Conservation (phyloP, 2,888 invertebrate genomes). For the Platerodrilus igneus region DNA sequence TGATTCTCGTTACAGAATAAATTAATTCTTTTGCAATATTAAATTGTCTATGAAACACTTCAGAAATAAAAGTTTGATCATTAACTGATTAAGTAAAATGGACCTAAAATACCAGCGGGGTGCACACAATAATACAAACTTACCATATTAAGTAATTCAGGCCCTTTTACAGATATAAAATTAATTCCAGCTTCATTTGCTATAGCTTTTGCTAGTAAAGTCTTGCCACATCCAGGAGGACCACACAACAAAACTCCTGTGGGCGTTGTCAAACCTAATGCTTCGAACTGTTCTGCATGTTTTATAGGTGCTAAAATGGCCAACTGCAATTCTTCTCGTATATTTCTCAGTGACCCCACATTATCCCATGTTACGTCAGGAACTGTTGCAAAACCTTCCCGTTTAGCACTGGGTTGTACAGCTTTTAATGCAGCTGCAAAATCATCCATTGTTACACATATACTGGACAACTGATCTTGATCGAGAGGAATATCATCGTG, state of each 20-base stretch:
- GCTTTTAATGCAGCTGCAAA: slow-evolving; percentile 72
- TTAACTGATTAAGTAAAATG: too few relatives aligned
- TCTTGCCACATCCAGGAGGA: slow-evolving; percentile 96
- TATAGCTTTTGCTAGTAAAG: slow-evolving; percentile 93
- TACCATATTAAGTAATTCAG: slow-evolving; percentile 96
- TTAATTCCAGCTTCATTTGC: slow-evolving; percentile 99
- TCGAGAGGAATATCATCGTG: slow-evolving; percentile 61
- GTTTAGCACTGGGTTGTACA: slow-evolving; percentile 88
- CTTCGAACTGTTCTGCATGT: slow-evolving; percentile 73
- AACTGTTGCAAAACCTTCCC: slow-evolving; percentile 96
- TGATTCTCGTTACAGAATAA: too few relatives aligned
- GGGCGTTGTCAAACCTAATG: slow-evolving; percentile 73
- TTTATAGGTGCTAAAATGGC: slow-evolving; percentile 90
- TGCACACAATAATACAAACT: too few relatives aligned
- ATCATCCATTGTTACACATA: slow-evolving; percentile 70
- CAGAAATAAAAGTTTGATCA: too few relatives aligned
- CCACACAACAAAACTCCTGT: slow-evolving; percentile 93
- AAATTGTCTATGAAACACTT: too few relatives aligned
- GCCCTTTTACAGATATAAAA: slow-evolving; percentile 98
- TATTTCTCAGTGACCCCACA: slow-evolving; percentile 84
- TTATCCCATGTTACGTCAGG: slow-evolving; percentile 97
- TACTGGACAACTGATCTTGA: slow-evolving; percentile 56
- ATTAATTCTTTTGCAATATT: too few relatives aligned
- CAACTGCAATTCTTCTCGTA: slow-evolving; percentile 84
- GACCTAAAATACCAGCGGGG: too few relatives aligned